Conservation (phyloP, 2,888 invertebrate genomes). For the Tipula lateralis region DNA sequence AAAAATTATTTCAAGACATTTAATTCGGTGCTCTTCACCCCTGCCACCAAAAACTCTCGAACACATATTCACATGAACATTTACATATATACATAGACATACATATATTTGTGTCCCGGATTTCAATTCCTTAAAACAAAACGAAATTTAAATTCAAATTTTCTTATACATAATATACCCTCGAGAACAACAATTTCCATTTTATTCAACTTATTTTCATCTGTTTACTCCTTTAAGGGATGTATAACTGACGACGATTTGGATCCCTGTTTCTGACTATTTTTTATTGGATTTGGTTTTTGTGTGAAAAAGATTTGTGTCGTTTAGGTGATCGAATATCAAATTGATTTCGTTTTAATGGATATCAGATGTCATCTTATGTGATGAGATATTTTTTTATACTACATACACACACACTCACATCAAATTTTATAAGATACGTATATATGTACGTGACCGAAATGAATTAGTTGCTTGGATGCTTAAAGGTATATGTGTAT, state of each 20-base stretch:
- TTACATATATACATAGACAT: neutral
- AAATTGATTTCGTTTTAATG: neutral
- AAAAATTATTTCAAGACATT: neutral
- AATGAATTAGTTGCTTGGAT: neutral
- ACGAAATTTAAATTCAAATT: constrained; percentile 3
- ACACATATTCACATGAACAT: neutral
- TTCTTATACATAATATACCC: neutral
- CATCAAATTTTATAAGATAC: neutral
- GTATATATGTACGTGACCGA: neutral
- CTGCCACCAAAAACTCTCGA: neutral
- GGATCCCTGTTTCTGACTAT: neutral
- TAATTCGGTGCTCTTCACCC: neutral
- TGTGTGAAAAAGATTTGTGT: neutral
- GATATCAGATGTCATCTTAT: neutral
- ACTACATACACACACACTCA: neutral
- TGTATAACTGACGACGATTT: neutral
- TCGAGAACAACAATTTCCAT: neutral
- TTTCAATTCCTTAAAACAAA: constrained; percentile 19
- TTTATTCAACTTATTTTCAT: neutral
- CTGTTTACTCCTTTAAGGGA: neutral
- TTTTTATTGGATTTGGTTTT: neutral
- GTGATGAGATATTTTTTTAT: neutral
- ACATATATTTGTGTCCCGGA: neutral
- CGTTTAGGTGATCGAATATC: neutral
- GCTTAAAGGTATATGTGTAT: neutral